Evolutionary conservation across 2,888 invertebrate genomes (phyloP), one percentile per base, ranked within the genome.

Genomic region (Caenorhabditis wallacei): DNA sequence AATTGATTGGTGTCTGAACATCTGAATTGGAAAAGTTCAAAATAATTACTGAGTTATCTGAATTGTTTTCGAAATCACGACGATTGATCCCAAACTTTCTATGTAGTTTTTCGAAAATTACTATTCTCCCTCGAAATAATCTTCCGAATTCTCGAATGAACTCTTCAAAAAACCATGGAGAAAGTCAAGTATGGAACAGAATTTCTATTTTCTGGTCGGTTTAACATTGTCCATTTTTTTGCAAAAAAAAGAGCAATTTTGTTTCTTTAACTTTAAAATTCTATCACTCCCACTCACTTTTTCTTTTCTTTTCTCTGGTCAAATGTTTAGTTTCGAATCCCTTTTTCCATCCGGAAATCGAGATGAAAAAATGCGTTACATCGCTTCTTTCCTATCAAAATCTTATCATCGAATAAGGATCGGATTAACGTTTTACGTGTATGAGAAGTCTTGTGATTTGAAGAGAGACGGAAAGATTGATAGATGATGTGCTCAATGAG

Each of bases 131-230:
- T 40, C 2, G 40, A 40, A 40, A 10, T 11, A 2, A 13, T 16
- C 16, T 40, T 2, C 16, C 4, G 16, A 40, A 5, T 16, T 16
- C 11, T 43, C 26, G 5, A 16, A 26, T 20, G 30, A 64, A 61
- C 1, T 61, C n/a, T 46, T 26, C 61, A 24, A 13, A 26, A 22
- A 59, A 59, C 35, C 37, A 59, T 11, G 5, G 40, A 13, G 24
- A 53, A 66, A 53, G 53, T 53, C 66, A 66, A 64, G 48, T 64
- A 35, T 64, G 40, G 66, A 66, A 66, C 66, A 66, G 35, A 66
- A 18, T 18, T 18, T 35, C 51, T 51, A 13, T 51, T 22, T 66
- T 66, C 66, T 66, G 66, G 66, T 66, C 53, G 53, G 51, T 22
- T 66, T 22, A 48, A 66, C 66, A 66, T 35, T 66, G 66, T 51